Evolutionary conservation across 1,140 invertebrate genomes (phyloP), one percentile per base, ranked within the genome.

Genomic region (Daktulosphaira vitifoliae): DNA sequence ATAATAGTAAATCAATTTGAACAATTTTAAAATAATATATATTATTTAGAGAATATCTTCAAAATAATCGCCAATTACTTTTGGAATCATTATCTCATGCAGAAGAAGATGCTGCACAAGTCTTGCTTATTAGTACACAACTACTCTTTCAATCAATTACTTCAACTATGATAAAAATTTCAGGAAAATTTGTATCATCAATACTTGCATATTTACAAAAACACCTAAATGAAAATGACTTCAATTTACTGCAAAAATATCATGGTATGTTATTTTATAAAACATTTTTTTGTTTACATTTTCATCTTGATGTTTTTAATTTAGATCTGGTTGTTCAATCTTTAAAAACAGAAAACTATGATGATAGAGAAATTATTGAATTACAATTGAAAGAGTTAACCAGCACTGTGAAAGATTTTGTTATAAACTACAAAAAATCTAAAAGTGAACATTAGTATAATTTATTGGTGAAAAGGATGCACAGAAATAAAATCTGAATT

Each of bases 121-220:
- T 84, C n/a, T 74, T 98, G 15, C 92, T 96, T 74, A 75, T 96
- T 42, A 82, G 84, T 1, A 82, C 81, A 6, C 79, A 93, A 46
- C 78, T 94, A 25, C 79, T 96, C 20, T 95, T 95, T 71, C 90
- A 89, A 20, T 80, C 82, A 9, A 77, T 84, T 0, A 90, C 87
- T 13, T 84, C 90, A 71, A 82, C 76, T 69, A 89, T 93, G 76
- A 70, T 98, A 15, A 90, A 96, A 73, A 89, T 89, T 11, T 94
- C 92, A 23, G 93, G 93, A 0, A 84, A 90, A 74, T 91, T 92
- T 76, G 89, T 97, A 3, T 85, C 90, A 0, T 78, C 82, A 20
- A 82, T 97, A 67, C 76, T 96, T 20, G 70, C 76, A 2, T 87
- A 83, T 74, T 78, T 97, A 13, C 82, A 86, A 67, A 76, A 78